A percentile compares a stretch with the other conserved stretches of the same genome.
Conservation (phyloP, 2,888 invertebrate species). For the Metellina segmentata region DNA sequence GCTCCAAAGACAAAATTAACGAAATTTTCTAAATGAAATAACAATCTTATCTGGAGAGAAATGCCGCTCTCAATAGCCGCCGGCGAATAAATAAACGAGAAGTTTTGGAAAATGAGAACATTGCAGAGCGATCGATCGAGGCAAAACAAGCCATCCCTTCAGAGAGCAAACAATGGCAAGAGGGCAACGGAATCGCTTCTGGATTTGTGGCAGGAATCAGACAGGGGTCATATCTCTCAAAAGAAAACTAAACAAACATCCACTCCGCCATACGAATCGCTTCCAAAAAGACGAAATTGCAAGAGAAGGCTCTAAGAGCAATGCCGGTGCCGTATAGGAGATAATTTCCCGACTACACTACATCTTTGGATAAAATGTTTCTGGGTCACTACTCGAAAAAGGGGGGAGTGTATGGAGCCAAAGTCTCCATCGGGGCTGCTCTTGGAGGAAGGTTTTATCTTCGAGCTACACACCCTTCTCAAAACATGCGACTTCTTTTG, state of each 20-base stretch:
- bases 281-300: neutral
- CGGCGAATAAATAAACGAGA: neutral
- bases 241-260: neutral
- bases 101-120: neutral
- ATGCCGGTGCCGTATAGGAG: neutral
- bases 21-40: neutral
- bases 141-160: neutral
- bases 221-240: neutral
- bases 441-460: constrained; percentile 27
- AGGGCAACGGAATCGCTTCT: no score
- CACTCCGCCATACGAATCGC: neutral
- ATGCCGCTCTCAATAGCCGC: neutral
- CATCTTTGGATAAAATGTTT: constrained; percentile 50
- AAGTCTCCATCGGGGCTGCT: constrained; percentile 31
- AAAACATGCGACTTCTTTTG: constrained; percentile 24
- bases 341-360: neutral
- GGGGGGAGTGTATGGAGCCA: neutral
- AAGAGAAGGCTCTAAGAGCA: neutral
- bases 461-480: no score
- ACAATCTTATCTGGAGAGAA: neutral
- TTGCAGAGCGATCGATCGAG: neutral
- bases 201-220: no score
- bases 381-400: constrained; percentile 1
- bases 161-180: no score
- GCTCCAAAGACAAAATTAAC: neutral